phyloP scores from a whole-genome alignment of 1,140 invertebrate species.

The Drosophila sulfurigaster region DNA sequence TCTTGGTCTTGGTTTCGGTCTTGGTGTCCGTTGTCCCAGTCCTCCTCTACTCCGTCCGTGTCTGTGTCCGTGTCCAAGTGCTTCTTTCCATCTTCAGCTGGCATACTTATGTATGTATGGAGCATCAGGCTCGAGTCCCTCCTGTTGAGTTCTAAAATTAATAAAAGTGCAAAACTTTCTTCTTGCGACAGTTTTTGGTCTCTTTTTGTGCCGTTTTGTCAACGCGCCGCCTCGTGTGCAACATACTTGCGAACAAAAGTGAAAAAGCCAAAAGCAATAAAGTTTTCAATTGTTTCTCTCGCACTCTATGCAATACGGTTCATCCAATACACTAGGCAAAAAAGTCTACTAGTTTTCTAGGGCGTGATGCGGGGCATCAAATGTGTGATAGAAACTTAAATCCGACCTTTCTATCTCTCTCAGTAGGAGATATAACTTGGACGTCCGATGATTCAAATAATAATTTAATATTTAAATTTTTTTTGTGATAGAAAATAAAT shows the following conservation, averaged over 20 bases:
- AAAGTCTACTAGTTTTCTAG: neutral
- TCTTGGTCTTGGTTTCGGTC: neutral
- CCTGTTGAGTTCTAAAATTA: slow-evolving; percentile 69
- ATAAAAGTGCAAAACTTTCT: slow-evolving; percentile 75
- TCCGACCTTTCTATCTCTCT: too few species aligned
- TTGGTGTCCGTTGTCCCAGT: slow-evolving; percentile 1
- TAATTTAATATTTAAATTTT: too few species aligned
- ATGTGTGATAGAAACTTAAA: too few species aligned
- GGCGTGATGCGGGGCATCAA: too few species aligned
- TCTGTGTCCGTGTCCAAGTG: slow-evolving; percentile 3
- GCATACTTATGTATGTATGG: slow-evolving; percentile 38
- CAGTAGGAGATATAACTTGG: too few species aligned
- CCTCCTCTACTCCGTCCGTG: neutral
- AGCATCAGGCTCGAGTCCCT: slow-evolving; percentile 24
- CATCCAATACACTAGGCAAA: slow-evolving; percentile 11
- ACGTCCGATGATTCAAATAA: too few species aligned
- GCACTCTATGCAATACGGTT: slow-evolving; percentile 74
- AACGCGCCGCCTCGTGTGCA: slow-evolving; percentile 63
- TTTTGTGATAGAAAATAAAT: too few species aligned
- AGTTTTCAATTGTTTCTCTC: slow-evolving; percentile 81
- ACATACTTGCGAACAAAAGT: slow-evolving; percentile 82
- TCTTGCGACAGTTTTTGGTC: slow-evolving; percentile 36
- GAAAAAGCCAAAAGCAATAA: slow-evolving; percentile 83
- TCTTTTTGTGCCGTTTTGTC: slow-evolving; percentile 63
- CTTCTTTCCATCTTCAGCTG: slow-evolving; percentile 30